Conservation (phyloP, 2,113 vertebrate species). For the Otolemur garnettii region DNA sequence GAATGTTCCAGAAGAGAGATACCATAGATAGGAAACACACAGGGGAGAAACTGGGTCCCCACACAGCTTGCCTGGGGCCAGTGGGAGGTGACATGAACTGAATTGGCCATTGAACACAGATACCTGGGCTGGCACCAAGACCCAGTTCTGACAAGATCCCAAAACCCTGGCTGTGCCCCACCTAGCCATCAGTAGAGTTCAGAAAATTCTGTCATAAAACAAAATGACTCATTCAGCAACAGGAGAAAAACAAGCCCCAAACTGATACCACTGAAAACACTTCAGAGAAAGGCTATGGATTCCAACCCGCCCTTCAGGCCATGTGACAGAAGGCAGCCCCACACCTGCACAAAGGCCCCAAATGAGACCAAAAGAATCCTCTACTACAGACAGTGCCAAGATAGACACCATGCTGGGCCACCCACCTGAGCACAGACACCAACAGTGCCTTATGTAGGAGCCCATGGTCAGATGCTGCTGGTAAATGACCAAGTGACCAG, state of each 20-base stretch:
- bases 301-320: not conserved
- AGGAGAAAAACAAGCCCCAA: not conserved
- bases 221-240: not conserved
- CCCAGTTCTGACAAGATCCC: accelerated
- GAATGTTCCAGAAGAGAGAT: not conserved
- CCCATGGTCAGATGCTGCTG: accelerated
- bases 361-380: too few relatives aligned
- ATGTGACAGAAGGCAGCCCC: not conserved
- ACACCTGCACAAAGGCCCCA: not conserved
- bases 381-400: too few relatives aligned
- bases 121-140: too few relatives aligned
- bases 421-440: not conserved
- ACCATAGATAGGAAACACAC: not conserved
- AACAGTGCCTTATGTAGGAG: not conserved
- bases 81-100: not conserved
- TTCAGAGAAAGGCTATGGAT: not conserved
- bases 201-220: not conserved
- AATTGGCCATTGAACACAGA: too few relatives aligned
- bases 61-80: not conserved
- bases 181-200: not conserved
- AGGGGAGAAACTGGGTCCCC: not conserved
- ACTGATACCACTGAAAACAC: not conserved
- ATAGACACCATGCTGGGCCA: not conserved
- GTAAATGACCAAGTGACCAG: not conserved
- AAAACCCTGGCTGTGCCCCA: too few relatives aligned